These are phyloP conservation scores for Hippocampus mohnikei DNA, from an alignment of 2,113 vertebrate species.

Conservation along the genomic window DNA sequence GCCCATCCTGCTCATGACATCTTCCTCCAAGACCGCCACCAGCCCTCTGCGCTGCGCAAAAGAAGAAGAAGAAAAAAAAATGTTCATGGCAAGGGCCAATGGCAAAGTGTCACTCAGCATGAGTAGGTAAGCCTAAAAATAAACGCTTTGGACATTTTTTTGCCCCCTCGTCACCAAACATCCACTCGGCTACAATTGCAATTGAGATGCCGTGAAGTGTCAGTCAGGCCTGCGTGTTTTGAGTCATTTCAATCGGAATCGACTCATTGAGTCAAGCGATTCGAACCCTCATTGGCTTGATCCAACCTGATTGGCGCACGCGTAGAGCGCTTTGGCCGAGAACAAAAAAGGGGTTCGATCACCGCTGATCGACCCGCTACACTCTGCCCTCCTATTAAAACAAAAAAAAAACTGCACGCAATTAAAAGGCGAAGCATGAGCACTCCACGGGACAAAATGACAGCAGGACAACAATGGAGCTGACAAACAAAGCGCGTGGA, in stretches of 20 bases:
- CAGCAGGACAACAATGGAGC: background rate
- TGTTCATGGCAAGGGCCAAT: conserved; percentile 22
- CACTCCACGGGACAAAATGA: conserved; percentile 33
- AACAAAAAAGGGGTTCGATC: conserved; percentile 36
- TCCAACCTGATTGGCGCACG: conserved; percentile 44
- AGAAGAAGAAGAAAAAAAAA: conserved; percentile 43
- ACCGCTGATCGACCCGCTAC: conserved; percentile 39
- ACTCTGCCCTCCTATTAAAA: conserved; percentile 9
- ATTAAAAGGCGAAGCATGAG: conserved; percentile 38
- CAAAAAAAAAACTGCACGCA: background rate
- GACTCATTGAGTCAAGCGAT: conserved; percentile 28
- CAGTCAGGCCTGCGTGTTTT: conserved; percentile 36
- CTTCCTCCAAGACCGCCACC: conserved; percentile 62
- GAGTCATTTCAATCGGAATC: conserved; percentile 33
- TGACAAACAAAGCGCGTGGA: conserved; percentile 1
- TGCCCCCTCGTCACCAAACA: conserved; percentile 23
- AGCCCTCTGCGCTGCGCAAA: conserved; percentile 50
- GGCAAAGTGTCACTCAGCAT: conserved; percentile 27
- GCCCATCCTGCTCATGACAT: conserved; percentile 66
- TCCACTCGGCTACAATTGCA: conserved; percentile 30
- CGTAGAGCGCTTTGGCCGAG: conserved; percentile 29
- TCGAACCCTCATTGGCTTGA: conserved; percentile 28
- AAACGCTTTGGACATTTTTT: conserved; percentile 53
- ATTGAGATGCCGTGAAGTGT: conserved; percentile 45
- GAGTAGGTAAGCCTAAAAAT: conserved; percentile 53